A percentile compares a stretch with the other conserved stretches of the same genome.
phyloP scores from a whole-genome alignment of 2,888 invertebrate species.

The Oxytorus armatus region DNA sequence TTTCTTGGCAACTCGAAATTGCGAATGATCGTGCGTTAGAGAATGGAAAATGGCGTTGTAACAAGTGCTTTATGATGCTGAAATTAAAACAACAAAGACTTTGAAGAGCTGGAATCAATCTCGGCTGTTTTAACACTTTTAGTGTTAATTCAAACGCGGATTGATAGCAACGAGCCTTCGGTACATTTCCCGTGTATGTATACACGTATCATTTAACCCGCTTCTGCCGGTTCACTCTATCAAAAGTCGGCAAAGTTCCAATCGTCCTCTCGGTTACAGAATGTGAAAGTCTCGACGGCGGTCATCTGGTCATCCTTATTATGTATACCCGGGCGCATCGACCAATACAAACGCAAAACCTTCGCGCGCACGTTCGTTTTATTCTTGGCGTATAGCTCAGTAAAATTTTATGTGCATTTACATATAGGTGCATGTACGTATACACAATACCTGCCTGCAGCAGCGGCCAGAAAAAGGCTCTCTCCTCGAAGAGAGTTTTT shows the following conservation, averaged over 20 bases:
- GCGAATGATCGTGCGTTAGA: neutral
- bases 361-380: slow-evolving; percentile 1
- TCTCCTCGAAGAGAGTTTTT: neutral
- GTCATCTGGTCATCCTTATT: slow-evolving; percentile 74
- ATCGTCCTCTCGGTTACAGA: slow-evolving; percentile 71
- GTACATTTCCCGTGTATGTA: neutral
- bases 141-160: neutral
- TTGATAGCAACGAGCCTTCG: too few species aligned
- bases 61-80: neutral
- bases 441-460: slow-evolving; percentile 6
- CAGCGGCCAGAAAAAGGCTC: slow-evolving; percentile 20
- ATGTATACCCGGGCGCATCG: slow-evolving; percentile 68
- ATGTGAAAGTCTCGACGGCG: slow-evolving; percentile 72
- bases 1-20: neutral
- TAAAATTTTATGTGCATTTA: slow-evolving; percentile 23
- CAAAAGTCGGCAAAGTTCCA: slow-evolving; percentile 48
- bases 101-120: too few species aligned
- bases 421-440: slow-evolving; percentile 1
- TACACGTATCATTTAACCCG: slow-evolving; percentile 35
- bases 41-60: neutral
- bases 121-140: too few species aligned
- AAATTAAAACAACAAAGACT: too few species aligned
- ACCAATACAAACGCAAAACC: slow-evolving; percentile 46
- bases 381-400: slow-evolving; percentile 22
- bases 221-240: slow-evolving; percentile 28